Percentiles rank a stretch among this genome's conserved stretches.
Evolutionary conservation across 2,888 invertebrate genomes (phyloP).

Genomic region (Agonopterix subpropinquella): DNA sequence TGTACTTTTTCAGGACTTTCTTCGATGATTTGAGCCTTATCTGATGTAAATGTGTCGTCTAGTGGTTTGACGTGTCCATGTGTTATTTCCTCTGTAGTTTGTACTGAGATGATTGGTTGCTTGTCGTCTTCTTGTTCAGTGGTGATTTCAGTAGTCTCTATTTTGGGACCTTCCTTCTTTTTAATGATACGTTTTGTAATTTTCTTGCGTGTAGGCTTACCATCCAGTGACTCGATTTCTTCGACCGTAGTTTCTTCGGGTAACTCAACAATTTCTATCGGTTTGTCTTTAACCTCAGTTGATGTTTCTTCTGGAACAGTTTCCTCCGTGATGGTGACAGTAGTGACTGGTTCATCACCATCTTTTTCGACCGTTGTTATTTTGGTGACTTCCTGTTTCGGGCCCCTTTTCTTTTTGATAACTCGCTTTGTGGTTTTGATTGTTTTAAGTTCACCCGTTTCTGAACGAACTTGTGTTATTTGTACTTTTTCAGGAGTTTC

Average conservation of each 20-base stretch:
- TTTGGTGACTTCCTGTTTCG: slow-evolving; percentile 57
- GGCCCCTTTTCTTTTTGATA: slow-evolving; percentile 54
- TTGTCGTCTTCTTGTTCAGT: slow-evolving; percentile 24
- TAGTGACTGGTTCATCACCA: slow-evolving; percentile 35
- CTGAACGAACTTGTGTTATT: slow-evolving; percentile 27
- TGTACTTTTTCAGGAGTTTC: slow-evolving; percentile 16
- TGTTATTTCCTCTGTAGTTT: slow-evolving; percentile 24
- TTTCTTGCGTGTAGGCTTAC: slow-evolving; percentile 28
- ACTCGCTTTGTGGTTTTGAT: slow-evolving; percentile 47
- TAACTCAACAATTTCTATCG: slow-evolving; percentile 24
- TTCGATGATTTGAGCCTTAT: slow-evolving; percentile 22
- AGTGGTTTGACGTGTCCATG: slow-evolving; percentile 17
- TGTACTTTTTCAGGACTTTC: slow-evolving; percentile 11
- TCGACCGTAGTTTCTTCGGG: slow-evolving; percentile 36
- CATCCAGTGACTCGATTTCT: slow-evolving; percentile 23
- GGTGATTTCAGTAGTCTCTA: slow-evolving; percentile 40
- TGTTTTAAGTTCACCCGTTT: slow-evolving; percentile 35
- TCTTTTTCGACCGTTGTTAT: slow-evolving; percentile 53
- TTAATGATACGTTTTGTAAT: slow-evolving; percentile 13
- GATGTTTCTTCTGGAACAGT: slow-evolving; percentile 8
- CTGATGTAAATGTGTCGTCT: slow-evolving; percentile 17
- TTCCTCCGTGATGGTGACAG: slow-evolving; percentile 21
- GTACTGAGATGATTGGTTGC: slow-evolving; percentile 30
- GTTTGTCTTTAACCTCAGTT: slow-evolving; percentile 7
- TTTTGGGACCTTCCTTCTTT: slow-evolving; percentile 33